Evolutionary conservation across 2,113 vertebrate genomes (phyloP).

Genomic region (Thamnaconus septentrionalis): DNA sequence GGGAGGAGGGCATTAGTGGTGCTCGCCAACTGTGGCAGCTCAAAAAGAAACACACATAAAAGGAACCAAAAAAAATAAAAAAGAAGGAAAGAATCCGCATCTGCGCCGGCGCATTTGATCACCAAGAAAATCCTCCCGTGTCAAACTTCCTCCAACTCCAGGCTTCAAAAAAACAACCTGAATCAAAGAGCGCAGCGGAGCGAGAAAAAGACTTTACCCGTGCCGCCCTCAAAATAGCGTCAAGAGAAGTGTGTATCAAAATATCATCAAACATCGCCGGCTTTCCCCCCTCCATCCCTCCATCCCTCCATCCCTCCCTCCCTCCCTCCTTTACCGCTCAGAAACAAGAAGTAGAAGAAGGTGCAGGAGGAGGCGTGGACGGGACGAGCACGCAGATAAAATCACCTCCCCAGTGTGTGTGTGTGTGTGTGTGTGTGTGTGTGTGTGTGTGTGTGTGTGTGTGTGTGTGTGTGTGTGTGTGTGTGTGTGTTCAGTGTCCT

Average conservation of each 20-base stretch:
- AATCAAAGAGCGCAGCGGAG: conserved; percentile 60
- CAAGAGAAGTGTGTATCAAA: conserved; percentile 59
- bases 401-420: conserved; percentile 30
- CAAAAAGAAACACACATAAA: conserved; percentile 20
- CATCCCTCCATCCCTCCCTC: too few species aligned
- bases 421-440: conserved; percentile 22
- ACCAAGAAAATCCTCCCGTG: conserved; percentile 54
- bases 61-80: too few species aligned
- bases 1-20: background rate
- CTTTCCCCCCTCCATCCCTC: conserved; percentile 40
- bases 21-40: conserved; percentile 35
- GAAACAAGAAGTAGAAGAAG: conserved; percentile 14
- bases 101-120: conserved; percentile 49
- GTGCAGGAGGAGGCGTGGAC: background rate
- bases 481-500: conserved; percentile 25
- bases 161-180: conserved; percentile 45
- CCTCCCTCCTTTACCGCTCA: conserved; percentile 1
- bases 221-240: conserved; percentile 52
- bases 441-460: conserved; percentile 33
- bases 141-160: conserved; percentile 49
- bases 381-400: conserved; percentile 37
- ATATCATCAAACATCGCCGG: conserved; percentile 49
- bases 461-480: too few species aligned
- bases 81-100: background rate
- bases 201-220: conserved; percentile 39